Conservation (phyloP, 1,140 invertebrate species). For the Amyelois transitella region DNA sequence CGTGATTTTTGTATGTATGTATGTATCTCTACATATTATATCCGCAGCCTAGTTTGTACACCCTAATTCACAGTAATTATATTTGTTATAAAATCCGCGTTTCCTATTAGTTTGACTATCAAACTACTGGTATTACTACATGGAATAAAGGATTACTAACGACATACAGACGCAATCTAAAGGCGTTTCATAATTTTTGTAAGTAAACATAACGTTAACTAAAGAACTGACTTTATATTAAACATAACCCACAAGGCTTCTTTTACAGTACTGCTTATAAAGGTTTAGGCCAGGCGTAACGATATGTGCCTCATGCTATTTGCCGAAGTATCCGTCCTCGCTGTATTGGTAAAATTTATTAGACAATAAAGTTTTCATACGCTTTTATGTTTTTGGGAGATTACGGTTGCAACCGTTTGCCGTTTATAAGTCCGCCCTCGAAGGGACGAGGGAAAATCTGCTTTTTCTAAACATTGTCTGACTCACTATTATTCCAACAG, state of each 20-base stretch:
- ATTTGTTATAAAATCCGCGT: too few relatives aligned
- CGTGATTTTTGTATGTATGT: too few relatives aligned
- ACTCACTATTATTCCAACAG: slow-evolving; percentile 16
- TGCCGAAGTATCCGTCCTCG: slow-evolving; percentile 29
- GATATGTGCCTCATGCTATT: slow-evolving; percentile 18
- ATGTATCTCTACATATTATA: too few relatives aligned
- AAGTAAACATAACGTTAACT: too few relatives aligned
- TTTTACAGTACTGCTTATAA: background rate
- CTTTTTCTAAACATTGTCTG: slow-evolving; percentile 27
- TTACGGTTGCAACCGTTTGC: slow-evolving; percentile 39
- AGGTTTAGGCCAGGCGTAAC: background rate
- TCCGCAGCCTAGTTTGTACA: too few relatives aligned
- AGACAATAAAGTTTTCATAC: slow-evolving; percentile 54
- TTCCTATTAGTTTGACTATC: too few relatives aligned
- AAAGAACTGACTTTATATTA: too few relatives aligned
- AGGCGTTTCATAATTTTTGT: too few relatives aligned
- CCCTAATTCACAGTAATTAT: too few relatives aligned
- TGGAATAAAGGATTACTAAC: too few relatives aligned
- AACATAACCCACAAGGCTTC: background rate
- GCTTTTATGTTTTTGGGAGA: slow-evolving; percentile 51
- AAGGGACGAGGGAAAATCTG: slow-evolving; percentile 32
- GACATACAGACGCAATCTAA: too few relatives aligned
- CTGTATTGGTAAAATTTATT: slow-evolving; percentile 53
- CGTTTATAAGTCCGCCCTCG: slow-evolving; percentile 32
- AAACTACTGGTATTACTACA: too few relatives aligned